phyloP scores from a whole-genome alignment of 2,797 vertebrate species.

The Micromesistius poutassou region DNA sequence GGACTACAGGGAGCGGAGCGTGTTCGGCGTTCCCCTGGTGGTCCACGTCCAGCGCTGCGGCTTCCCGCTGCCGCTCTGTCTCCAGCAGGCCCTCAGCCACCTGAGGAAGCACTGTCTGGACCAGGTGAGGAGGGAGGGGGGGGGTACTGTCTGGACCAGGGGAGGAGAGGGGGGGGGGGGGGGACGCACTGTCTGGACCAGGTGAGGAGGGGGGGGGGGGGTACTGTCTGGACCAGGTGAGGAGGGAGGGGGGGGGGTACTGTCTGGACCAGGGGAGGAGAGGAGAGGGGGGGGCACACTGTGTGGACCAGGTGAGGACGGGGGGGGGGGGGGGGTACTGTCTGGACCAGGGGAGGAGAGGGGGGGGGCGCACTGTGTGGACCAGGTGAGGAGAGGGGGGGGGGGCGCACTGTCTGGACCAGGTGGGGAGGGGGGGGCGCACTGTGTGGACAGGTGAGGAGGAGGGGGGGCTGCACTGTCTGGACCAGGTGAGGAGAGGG shows the following conservation, averaged over 20 bases:
- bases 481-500: constrained; percentile 88
- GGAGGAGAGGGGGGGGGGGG: no score
- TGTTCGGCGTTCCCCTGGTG: constrained; percentile 95
- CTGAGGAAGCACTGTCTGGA: constrained; percentile 90
- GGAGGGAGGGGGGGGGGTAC: no score
- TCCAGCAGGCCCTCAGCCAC: constrained; percentile 90
- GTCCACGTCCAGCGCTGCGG: constrained; percentile 94
- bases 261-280: constrained; percentile 91
- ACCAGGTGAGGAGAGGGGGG: constrained; percentile 86
- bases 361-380: constrained; percentile 90
- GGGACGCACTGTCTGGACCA: constrained; percentile 91
- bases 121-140: constrained; percentile 75
- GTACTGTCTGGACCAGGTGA: constrained; percentile 96
- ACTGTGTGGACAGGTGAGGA: constrained; percentile 90
- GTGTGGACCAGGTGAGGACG: constrained; percentile 88
- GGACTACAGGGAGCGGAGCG: constrained; percentile 94
- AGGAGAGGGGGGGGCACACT: no score
- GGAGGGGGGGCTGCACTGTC: constrained; percentile 82
- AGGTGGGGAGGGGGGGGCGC: constrained; percentile 81
- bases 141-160: constrained; percentile 93
- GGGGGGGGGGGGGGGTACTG: no score
- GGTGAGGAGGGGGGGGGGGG: constrained; percentile 78
- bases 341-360: constrained; percentile 87
- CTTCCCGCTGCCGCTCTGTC: constrained; percentile 92
- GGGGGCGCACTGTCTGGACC: constrained; percentile 93